Conservation (phyloP, 1,140 invertebrate species). For the Diabrotica undecimpunctata region DNA sequence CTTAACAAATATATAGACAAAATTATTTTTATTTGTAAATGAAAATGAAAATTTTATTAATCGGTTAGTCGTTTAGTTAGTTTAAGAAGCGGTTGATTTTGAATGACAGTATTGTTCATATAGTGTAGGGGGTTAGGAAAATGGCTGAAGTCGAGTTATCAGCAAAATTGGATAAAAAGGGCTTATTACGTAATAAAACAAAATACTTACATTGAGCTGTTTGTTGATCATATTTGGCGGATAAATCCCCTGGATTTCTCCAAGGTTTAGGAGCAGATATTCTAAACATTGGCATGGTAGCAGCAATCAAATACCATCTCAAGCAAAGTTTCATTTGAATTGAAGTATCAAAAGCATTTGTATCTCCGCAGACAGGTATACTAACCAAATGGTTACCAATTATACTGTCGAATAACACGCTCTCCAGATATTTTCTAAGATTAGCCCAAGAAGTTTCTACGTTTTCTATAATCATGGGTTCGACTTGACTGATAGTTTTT, state of each 20-base stretch:
- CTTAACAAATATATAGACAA: too few relatives aligned
- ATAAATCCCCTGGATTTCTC: constrained; percentile 39
- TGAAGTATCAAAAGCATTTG: constrained; percentile 28
- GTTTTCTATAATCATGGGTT: constrained; percentile 32
- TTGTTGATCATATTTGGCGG: constrained; percentile 15
- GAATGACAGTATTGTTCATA: too few relatives aligned
- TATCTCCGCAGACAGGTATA: constrained; percentile 40
- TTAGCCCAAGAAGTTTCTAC: constrained; percentile 37
- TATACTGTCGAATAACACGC: constrained; percentile 31
- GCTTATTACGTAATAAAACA: neutral
- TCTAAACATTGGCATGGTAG: constrained; percentile 42
- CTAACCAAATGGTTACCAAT: constrained; percentile 35
- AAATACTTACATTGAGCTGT: constrained; percentile 16
- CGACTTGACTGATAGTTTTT: constrained; percentile 18
- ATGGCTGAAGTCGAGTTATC: too few relatives aligned
- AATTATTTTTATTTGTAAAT: too few relatives aligned
- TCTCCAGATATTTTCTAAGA: constrained; percentile 34
- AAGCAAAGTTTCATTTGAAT: constrained; percentile 40
- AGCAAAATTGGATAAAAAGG: too few relatives aligned
- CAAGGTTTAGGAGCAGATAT: constrained; percentile 31
- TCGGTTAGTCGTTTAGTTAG: too few relatives aligned
- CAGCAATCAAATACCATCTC: constrained; percentile 44
- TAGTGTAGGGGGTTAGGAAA: too few relatives aligned
- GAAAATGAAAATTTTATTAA: too few relatives aligned
- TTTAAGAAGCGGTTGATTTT: too few relatives aligned